Base-by-base conservation (phyloP, 2,888 invertebrate genomes). In the Eremobia ochroleuca region DNA sequence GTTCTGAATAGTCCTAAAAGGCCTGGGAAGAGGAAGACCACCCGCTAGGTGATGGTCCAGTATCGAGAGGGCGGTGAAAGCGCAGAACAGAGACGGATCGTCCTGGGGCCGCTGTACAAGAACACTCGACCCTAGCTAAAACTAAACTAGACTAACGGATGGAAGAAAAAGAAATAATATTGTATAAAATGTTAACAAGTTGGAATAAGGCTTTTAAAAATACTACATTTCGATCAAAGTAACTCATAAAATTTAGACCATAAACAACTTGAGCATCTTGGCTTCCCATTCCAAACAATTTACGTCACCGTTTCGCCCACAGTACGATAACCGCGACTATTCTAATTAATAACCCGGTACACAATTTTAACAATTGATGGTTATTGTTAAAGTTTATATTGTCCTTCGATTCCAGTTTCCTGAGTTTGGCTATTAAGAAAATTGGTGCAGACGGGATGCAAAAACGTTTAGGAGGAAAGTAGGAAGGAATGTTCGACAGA, bases 301-400 rank as follows among this genome's bases (percentile, higher is more conserved):
- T 68, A 58, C 65, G 37, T 28, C 61, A 59, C 61, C 46, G 58
- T 52, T 49, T 55, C 18, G 46, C 6, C 68, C 70, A 49, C 70
- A 69, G 65, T 58, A 46, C 62, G 69, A 84, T 81, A 81, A 84
- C 49, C 76, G 21, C 69, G 66, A 73, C 66, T 70, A 79, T 87
- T 85, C 66, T 85, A 83, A 88, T 89, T 88, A 87, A 86, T 87
- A 85, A 82, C 80, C 28, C 28, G 62, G 77, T 74, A 76, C 65
- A 67, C 73, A 81, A 86, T 73, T 86, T 86, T 71, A 68, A 79
- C 77, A 84, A 88, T 87, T 83, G 77, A 89, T 85, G 85, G 83
- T 81, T 84, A 85, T 82, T 81, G 85, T 85, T 71, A 49, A 68
- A 87, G 77, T 89, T 89, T 87, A 76, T 83, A 84, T 71, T 83